phyloP scores from a whole-genome alignment of 2,797 vertebrate genomes.

The Prunella strophiata region DNA sequence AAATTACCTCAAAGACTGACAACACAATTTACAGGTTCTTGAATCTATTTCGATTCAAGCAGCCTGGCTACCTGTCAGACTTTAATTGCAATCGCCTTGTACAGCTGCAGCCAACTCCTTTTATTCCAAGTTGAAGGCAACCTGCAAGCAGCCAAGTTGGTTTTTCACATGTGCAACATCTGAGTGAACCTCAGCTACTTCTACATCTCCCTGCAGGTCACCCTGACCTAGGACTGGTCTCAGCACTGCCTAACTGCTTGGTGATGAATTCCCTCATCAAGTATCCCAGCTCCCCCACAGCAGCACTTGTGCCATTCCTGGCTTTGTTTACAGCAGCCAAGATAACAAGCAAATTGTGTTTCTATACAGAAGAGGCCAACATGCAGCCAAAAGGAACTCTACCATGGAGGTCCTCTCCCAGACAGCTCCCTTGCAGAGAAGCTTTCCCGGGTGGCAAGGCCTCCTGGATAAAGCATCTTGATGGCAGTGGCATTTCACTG shows the following conservation, averaged over 20 bases:
- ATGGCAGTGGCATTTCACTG: not conserved
- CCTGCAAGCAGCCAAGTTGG: not conserved
- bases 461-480: not conserved
- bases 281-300: not conserved
- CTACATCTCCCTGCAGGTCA: not conserved
- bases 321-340: not conserved
- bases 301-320: not conserved
- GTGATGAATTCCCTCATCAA: not conserved
- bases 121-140: not conserved
- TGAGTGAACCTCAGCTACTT: not conserved
- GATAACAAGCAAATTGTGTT: not conserved
- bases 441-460: not conserved
- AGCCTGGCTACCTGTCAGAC: conserved; percentile 20
- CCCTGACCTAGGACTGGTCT: not conserved
- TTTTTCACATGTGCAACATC: not conserved
- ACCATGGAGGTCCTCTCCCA: not conserved
- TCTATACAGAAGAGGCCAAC: not conserved
- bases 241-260: not conserved
- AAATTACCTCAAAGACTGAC: not conserved
- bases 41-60: conserved; percentile 29
- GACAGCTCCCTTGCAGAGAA: not conserved
- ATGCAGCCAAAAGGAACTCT: not conserved
- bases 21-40: not conserved
- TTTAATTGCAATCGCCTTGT: not conserved
- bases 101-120: conserved; percentile 31